Base-by-base conservation (phyloP, 2,113 vertebrate species). In the Pedetes capensis region DNA sequence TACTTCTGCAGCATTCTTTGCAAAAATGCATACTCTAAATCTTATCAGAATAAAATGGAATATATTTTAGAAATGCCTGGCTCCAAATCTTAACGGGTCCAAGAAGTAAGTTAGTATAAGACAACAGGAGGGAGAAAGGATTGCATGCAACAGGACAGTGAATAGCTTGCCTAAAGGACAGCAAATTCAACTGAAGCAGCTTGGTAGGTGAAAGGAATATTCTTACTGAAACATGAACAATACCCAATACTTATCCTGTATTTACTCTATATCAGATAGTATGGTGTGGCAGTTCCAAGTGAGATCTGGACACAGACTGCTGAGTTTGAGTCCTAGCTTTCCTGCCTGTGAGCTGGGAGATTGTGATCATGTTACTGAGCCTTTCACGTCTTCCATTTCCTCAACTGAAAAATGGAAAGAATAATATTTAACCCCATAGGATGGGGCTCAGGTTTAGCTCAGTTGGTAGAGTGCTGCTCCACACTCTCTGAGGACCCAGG, bases 71-170 rank as follows among this genome's bases (percentile, higher is more conserved):
- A n/a, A n/a, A n/a, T n/a, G n/a, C n/a, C n/a, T n/a, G n/a, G n/a
- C n/a, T n/a, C n/a, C n/a, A n/a, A n/a, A n/a, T n/a, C n/a, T n/a
- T n/a, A n/a, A n/a, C n/a, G n/a, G n/a, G n/a, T n/a, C n/a, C n/a
- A n/a, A n/a, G n/a, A n/a, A n/a, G n/a, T 71, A 44, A 47, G 64
- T 29, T 37, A 89, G 6, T 25, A 2, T 32, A 25, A 59, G 53
- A 32, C 0, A 17, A 20, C 2, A 6, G 0, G 2, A 42, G 59
- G 9, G 13, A 25, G 16, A 6, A 27, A 32, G n/a, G 14, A n/a
- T 7, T 78, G 20, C 2, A 11, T 17, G 6, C 42, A 71, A 49
- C 8, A 55, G 34, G 10, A 22, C 61, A 17, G 34, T 29, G 11
- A 83, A 25, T 37, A 23, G 59, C 0, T 51, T 39, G 14, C 51